phyloP scores from a whole-genome alignment of 2,888 invertebrate genomes.

The Apocheima hispidaria region DNA sequence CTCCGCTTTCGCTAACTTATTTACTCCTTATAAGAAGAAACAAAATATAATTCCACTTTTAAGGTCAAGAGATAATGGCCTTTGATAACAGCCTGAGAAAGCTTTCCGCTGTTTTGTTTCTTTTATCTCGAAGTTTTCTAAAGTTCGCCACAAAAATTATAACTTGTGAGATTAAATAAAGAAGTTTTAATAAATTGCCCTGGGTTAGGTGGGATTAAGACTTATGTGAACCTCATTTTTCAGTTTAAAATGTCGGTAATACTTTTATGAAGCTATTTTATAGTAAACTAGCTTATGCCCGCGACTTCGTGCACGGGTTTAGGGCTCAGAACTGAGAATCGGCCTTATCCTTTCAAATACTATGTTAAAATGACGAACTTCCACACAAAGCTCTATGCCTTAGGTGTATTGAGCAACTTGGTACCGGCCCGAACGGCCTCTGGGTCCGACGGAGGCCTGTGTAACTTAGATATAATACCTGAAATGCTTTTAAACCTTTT shows the following conservation, averaged over 20 bases:
- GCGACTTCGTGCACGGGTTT: too few species aligned
- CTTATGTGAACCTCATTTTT: slow-evolving; percentile 66
- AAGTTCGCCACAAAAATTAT: slow-evolving; percentile 82
- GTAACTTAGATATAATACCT: too few species aligned
- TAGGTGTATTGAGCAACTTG: too few species aligned
- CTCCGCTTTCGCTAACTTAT: slow-evolving; percentile 78
- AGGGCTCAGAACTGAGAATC: too few species aligned
- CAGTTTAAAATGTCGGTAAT: slow-evolving; percentile 44
- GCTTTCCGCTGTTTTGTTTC: slow-evolving; percentile 86
- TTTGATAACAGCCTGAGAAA: slow-evolving; percentile 84
- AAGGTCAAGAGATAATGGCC: slow-evolving; percentile 84
- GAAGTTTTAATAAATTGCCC: slow-evolving; percentile 82
- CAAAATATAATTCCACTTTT: slow-evolving; percentile 84
- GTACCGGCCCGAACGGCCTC: too few species aligned
- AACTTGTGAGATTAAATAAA: slow-evolving; percentile 82
- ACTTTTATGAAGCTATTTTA: not conserved
- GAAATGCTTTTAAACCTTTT: too few species aligned
- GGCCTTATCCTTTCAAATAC: too few species aligned
- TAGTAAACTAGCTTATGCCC: too few species aligned
- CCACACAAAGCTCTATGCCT: too few species aligned
- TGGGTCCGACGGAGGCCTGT: too few species aligned
- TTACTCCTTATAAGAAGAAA: slow-evolving; percentile 81
- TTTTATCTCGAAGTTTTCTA: slow-evolving; percentile 81
- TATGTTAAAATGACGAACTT: too few species aligned
- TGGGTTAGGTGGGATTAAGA: slow-evolving; percentile 73